Base-by-base conservation (phyloP, 1,140 invertebrate species). In the Pomacea maculata region DNA sequence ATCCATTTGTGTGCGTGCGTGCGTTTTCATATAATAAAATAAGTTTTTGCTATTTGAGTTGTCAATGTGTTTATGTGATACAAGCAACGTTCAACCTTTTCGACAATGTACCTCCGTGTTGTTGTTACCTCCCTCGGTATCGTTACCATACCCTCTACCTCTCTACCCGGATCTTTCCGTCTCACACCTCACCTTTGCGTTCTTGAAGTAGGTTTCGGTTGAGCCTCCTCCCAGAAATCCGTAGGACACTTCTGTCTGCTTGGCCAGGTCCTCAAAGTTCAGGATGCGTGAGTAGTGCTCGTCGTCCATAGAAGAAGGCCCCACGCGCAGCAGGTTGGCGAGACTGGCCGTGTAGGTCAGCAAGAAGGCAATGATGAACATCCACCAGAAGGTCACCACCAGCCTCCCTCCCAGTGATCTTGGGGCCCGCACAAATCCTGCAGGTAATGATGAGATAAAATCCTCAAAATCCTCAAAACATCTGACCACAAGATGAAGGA, bases 271-370 rank as follows among this genome's bases (percentile, higher is more conserved):
- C 25, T 84, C 63, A 9, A 87, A 71, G 19, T 96, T 95, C 0
- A 86, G 94, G 97, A 98, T 96, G 81, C 98, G 98, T 0, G 97
- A 96, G 15, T 97, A 96, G 80, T 96, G 97, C 93, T 97, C 97
- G 64, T 96, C 92, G 90, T 97, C 97, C 65, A 78, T 25, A 11
- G 80, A 73, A 25, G 82, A 78, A 14, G 86, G 84, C 11, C 81
- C 80, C 21, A 83, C 57, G 25, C 84, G 79, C 68, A 88, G 70
- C 29, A 85, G 71, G 82, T 86, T 86, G 55, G 88, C 85, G 61
- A 88, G 77, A 71, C 85, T 88, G 15, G 86, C 86, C 34, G 86
- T 88, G 76, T 89, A 90, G 74, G 87, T 87, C 11, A 85, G 75
- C 12, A 90, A 70, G 54, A 87, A 84, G 6, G 89, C 82, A 7